A percentile compares a stretch with the other conserved stretches of the same genome.
Conservation (phyloP, 2,113 vertebrate species). For the Pogonocichla stellata region DNA sequence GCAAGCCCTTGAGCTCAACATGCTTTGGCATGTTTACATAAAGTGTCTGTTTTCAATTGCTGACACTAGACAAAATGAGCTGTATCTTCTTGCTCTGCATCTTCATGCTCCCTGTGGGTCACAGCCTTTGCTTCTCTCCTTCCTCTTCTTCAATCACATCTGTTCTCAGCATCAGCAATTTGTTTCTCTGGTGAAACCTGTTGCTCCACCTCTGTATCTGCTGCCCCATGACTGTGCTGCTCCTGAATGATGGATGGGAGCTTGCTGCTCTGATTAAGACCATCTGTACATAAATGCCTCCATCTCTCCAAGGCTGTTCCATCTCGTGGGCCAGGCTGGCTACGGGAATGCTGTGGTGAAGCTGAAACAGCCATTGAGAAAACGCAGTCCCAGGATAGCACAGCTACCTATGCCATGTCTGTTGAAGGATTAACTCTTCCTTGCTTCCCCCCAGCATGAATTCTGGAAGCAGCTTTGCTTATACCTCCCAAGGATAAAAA, state of each 20-base stretch:
- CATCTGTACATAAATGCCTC: neutral
- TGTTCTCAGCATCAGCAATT: neutral
- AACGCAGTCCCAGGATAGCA: neutral
- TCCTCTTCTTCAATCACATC: neutral
- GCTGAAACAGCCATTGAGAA: neutral
- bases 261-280: neutral
- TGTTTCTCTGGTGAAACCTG: neutral
- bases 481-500: neutral
- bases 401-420: neutral
- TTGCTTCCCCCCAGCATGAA: neutral
- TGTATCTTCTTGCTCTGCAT: neutral
- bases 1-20: neutral
- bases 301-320: neutral
- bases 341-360: rapidly evolving
- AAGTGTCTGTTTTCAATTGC: neutral
- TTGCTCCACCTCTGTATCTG: neutral
- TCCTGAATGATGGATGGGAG: neutral
- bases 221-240: neutral
- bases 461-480: neutral
- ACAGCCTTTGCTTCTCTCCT: neutral
- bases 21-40: neutral
- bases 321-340: neutral
- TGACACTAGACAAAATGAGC: neutral
- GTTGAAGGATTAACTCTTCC: neutral
- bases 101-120: neutral